Base-by-base conservation (phyloP, 2,888 invertebrate species). In the Chloroclystis v-ata region DNA sequence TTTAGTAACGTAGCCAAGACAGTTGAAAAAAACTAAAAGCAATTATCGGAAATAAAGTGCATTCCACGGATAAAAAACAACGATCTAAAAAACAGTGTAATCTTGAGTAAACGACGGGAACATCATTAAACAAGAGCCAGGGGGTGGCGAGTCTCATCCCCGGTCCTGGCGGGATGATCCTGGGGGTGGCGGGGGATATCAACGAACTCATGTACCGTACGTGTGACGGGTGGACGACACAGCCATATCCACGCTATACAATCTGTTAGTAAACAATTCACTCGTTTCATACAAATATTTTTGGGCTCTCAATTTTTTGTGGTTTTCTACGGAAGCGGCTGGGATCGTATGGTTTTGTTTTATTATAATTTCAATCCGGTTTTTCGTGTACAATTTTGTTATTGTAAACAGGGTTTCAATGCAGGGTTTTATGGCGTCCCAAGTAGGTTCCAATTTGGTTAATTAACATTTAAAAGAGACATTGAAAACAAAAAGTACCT, bases 231-330 rank as follows among this genome's bases (percentile, higher is more conserved):
- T 64, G 71, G 69, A 72, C 76, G 76, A 47, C 52, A 69, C 65
- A 72, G 67, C 62, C 73, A 75, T 73, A 64, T 61, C 67, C 66
- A 63, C 68, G 75, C 74, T 78, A 74, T 77, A 78, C 65, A 72
- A 72, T 72, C 70, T 86, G 86, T 86, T 86, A 71, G 86, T 86
- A 86, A 86, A 86, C 86, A 86, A 83, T 74, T 78, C 76, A 72
- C 69, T 67, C 63, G 63, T 63, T 58, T 63, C 61, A 59, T 54
- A 56, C 47, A 50, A 44, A 52, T 54, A 50, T 60, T 55, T 61
- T 56, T 29, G 40, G 48, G 43, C 7, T 43, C 41, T 46, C 37
- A 33, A 32, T 52, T 40, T 33, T 45, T 39, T 40, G 48, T 39
- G 37, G 49, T 52, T 52, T 47, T 41, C 48, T 51, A 55, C 51